Conservation (phyloP, 2,113 vertebrate genomes). For the Miniopterus natalensis region DNA sequence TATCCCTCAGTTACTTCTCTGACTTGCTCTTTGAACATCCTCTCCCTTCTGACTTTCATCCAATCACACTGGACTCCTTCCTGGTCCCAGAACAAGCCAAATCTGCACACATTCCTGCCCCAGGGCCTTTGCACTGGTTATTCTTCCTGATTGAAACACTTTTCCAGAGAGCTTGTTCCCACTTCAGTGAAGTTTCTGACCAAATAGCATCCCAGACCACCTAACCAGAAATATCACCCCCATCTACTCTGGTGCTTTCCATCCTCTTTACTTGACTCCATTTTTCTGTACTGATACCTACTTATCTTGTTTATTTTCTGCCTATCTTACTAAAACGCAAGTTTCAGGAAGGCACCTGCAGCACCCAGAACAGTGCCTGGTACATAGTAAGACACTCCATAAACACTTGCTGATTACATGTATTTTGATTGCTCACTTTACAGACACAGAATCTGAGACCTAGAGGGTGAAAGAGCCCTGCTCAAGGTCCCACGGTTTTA, state of each 20-base stretch:
- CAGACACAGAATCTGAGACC: neutral
- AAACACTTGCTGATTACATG: neutral
- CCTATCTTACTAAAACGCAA: neutral
- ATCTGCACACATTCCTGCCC: rapidly evolving
- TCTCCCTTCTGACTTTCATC: neutral
- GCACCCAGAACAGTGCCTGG: neutral
- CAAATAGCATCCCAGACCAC: neutral
- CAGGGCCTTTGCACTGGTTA: neutral
- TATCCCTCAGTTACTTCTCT: neutral
- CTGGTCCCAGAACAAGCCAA: neutral
- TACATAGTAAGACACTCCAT: rapidly evolving
- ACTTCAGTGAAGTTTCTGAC: neutral
- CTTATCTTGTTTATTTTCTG: neutral
- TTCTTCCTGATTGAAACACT: neutral
- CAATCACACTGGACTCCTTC: neutral
- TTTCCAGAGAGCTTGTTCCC: neutral
- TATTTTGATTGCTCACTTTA: neutral
- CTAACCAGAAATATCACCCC: neutral
- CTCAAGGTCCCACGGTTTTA: neutral
- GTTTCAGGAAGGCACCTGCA: neutral
- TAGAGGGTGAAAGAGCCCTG: neutral
- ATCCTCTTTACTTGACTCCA: too few relatives aligned
- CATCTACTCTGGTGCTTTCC: neutral
- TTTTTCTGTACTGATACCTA: neutral
- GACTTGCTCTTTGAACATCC: neutral